phyloP scores from a whole-genome alignment of 2,797 vertebrate species.

The Chromis chromis region DNA sequence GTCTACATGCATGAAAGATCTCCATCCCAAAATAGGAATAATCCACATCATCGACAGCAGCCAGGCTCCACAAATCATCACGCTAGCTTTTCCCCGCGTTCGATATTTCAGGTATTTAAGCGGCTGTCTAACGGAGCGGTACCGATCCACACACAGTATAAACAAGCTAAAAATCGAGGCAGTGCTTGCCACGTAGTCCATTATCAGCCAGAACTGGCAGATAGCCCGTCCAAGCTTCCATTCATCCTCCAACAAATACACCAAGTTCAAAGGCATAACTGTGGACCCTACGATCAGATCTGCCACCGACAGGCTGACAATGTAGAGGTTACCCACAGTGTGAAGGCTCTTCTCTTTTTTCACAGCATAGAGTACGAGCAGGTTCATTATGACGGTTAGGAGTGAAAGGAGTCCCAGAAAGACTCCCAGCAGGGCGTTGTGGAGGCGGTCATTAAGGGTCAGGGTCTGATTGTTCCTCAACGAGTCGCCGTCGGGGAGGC shows the following conservation, averaged over 20 bases:
- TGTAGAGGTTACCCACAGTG: constrained; percentile 96
- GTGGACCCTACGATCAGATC: constrained; percentile 93
- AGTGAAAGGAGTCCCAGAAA: constrained; percentile 89
- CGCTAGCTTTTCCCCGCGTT: constrained; percentile 87
- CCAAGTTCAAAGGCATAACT: constrained; percentile 95
- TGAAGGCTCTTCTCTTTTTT: constrained; percentile 93
- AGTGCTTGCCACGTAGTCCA: constrained; percentile 97
- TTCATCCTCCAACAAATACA: constrained; percentile 86
- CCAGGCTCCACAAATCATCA: constrained; percentile 91
- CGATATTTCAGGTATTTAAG: constrained; percentile 93
- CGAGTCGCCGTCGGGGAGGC: constrained; percentile 24
- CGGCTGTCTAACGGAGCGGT: constrained; percentile 93
- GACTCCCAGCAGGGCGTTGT: constrained; percentile 85
- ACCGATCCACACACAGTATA: constrained; percentile 93
- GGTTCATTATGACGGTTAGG: constrained; percentile 92
- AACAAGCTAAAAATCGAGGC: constrained; percentile 97
- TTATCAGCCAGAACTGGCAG: constrained; percentile 96
- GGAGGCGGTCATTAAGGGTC: constrained; percentile 61
- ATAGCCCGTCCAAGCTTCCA: constrained; percentile 89
- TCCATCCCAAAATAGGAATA: constrained; percentile 94
- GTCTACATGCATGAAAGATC: constrained; percentile 82
- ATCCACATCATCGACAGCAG: constrained; percentile 92
- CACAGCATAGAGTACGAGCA: constrained; percentile 93
- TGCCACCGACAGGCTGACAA: constrained; percentile 93
- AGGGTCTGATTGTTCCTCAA: constrained; percentile 60